A percentile compares a stretch with the other conserved stretches of the same genome.
Evolutionary conservation across 2,888 invertebrate species (phyloP).

Genomic region (Tiliacea aurago): DNA sequence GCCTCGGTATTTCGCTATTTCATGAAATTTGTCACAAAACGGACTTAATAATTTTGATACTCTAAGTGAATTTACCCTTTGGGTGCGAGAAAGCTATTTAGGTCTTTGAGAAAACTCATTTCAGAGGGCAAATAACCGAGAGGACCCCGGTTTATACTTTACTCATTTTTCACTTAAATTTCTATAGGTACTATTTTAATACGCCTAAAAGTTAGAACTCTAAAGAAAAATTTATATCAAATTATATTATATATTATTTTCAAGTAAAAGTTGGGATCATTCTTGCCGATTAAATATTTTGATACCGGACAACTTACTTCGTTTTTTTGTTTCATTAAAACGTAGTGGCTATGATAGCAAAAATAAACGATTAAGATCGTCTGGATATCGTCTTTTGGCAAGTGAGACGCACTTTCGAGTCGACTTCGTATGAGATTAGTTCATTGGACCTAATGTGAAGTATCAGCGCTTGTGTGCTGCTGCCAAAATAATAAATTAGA

Average conservation of each 20-base stretch:
- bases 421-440: constrained; percentile 18
- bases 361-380: constrained; percentile 2
- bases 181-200: constrained; percentile 34
- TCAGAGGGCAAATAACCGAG: constrained; percentile 51
- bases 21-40: constrained; percentile 20
- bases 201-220: constrained; percentile 4
- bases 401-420: constrained; percentile 6
- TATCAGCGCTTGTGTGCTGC: constrained; percentile 10
- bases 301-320: not conserved
- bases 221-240: constrained; percentile 16
- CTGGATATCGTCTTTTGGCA: constrained; percentile 36
- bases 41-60: constrained; percentile 27
- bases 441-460: constrained; percentile 22
- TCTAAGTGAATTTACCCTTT: constrained; percentile 39
- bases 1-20: constrained; percentile 13
- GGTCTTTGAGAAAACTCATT: constrained; percentile 60
- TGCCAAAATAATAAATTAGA: constrained; percentile 48
- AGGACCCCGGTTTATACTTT: constrained; percentile 35
- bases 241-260: not conserved
- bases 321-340: not conserved
- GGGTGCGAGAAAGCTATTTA: constrained; percentile 46
- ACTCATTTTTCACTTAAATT: constrained; percentile 44
- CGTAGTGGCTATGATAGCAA: too few relatives aligned
- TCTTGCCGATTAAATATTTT: not conserved
- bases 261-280: too few relatives aligned